Base-by-base conservation (phyloP, 2,113 vertebrate species). In the Oryzias celebensis region DNA sequence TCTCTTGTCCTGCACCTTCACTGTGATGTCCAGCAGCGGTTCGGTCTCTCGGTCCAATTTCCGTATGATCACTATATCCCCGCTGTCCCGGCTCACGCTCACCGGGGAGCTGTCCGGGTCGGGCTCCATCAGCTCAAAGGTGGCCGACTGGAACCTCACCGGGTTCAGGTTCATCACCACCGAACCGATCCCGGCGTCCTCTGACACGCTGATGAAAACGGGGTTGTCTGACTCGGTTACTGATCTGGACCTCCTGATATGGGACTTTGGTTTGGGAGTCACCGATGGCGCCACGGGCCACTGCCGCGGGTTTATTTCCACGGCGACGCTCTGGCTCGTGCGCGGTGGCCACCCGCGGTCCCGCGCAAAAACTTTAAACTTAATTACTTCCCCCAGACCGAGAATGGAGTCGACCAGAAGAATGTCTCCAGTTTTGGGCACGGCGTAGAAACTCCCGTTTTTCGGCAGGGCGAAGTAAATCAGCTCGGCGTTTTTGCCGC, bases 361-460 rank as follows among this genome's bases (percentile, higher is more conserved):
- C 31, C 92, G 86, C 18, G 93, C 93, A 67, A 92, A 94, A 28
- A 96, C 90, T 57, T 80, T 58, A 63, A 95, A 92, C 70, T 85
- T 88, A 31, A 94, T 86, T 3, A 92, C 90, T 1, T 89, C 82
- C 26, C 81, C 88, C 61, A 89, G 75, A 65, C 93, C 90, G 5
- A 95, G 90, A 42, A 96, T 93, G n/a, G 94, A 96, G 79, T 94
- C 91, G 45, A 95, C 93, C 26, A 95, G 84, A 12, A 95, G 81
- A 14, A 95, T 88, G 63, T 94, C 91, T 4, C 94, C 94, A 3
- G 93, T 95, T 90, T 94, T 94, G 52, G 94, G 94, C 64, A 94
- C 94, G 52, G 92, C 93, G 82, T 94, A 95, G 65, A 95, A 95
- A 81, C 91, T 93, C 18, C 90, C 87, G 83, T 93, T 94, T 76